Evolutionary conservation across 1,140 invertebrate species (phyloP), one percentile per base, ranked within the genome.

Genomic region (Bombus pyrosoma): DNA sequence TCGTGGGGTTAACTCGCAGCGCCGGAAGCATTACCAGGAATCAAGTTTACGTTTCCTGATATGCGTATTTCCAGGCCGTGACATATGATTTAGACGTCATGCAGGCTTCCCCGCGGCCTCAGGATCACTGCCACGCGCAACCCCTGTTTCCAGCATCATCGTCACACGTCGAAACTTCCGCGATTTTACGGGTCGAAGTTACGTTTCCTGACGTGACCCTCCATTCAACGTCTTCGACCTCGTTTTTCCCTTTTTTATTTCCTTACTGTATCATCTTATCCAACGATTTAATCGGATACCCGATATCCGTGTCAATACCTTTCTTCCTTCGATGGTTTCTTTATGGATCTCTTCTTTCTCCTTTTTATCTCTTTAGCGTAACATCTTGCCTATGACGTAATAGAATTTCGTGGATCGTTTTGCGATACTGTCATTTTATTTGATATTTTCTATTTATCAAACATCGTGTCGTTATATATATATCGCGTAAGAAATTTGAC

Each of bases 1-100:
- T 15, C 39, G 53, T 2, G 28, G 15, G 64, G 73, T 78, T 83
- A 73, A 73, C 76, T 80, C 83, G 68, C 39, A 85, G 4, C 83
- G 77, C 83, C 83, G 77, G 83, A 85, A 85, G 83, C 83, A 81
- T 85, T 85, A 81, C 69, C 41, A 39, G 75, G 83, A 85, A 85
- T 85, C 83, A 81, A 85, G 77, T 85, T 85, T 85, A 85, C 83
- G 83, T 85, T 85, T 85, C 77, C 77, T 81, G 83, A 85, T 85
- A 81, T 73, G 77, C 83, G 83, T 85, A 85, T 85, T 85, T 85
- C 83, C 83, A 73, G 41, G 9, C 28, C 41, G n/a, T 85, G 83
- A 85, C 83, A 74, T 73, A 85, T 85, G 76, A 85, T 85, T 80
- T 85, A 85, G 77, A 85, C 83, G 77, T 57, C 64, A 72, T 73